Evolutionary conservation across 2,113 vertebrate species (phyloP).

Genomic region (Pangasianodon hypophthalmus): DNA sequence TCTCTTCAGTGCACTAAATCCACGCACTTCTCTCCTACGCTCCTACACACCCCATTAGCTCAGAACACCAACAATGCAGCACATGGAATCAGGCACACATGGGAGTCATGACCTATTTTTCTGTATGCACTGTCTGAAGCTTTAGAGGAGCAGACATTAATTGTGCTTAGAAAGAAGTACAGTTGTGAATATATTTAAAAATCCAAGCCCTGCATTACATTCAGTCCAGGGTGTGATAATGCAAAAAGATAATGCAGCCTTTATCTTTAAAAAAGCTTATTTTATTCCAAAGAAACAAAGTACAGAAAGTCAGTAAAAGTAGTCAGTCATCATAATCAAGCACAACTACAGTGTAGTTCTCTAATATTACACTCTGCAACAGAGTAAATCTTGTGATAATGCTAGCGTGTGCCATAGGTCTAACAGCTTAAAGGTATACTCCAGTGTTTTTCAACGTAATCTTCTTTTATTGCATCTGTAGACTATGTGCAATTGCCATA

Average conservation of each 20-base stretch:
- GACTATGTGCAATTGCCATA: neutral
- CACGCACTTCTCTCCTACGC: neutral
- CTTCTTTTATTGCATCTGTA: neutral
- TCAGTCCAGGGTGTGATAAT: neutral
- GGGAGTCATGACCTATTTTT: slow-evolving; percentile 49
- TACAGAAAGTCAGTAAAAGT: slow-evolving; percentile 37
- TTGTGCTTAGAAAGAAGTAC: neutral
- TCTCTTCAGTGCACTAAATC: neutral
- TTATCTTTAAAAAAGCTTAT: slow-evolving; percentile 27
- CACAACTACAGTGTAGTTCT: slow-evolving; percentile 56
- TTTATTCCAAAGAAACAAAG: slow-evolving; percentile 49
- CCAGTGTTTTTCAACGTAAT: neutral
- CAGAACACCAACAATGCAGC: slow-evolving; percentile 2
- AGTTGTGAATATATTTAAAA: neutral
- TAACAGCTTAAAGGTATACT: neutral
- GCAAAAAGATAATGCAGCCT: neutral
- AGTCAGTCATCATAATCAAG: slow-evolving; percentile 53
- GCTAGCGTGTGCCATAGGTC: neutral
- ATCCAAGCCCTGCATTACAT: neutral
- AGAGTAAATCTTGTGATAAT: slow-evolving; percentile 18
- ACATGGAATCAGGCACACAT: slow-evolving; percentile 13
- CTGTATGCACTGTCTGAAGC: neutral
- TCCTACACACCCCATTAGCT: slow-evolving; percentile 2
- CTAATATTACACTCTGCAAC: slow-evolving; percentile 36
- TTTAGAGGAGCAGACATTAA: neutral